phyloP scores from a whole-genome alignment of 2,113 vertebrate genomes.

The Perca schrenkii region DNA sequence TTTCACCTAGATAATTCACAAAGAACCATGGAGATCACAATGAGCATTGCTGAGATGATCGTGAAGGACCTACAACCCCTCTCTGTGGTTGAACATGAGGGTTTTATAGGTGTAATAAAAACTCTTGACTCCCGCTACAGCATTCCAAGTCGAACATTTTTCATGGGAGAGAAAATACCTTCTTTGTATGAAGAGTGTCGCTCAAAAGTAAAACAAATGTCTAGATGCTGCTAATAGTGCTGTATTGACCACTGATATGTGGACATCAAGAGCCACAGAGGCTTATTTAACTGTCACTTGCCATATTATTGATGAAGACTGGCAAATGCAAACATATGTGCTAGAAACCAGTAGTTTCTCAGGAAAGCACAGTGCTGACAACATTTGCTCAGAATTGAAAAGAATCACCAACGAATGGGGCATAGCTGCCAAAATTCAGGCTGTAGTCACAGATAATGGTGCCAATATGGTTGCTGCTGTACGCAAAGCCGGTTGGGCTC shows the following conservation, averaged over 20 bases:
- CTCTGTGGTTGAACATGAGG: too few species aligned
- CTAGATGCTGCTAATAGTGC: not conserved
- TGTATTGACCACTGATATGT: not conserved
- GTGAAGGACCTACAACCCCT: too few species aligned
- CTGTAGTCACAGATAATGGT: constrained; percentile 3
- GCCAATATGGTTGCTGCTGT: constrained; percentile 14
- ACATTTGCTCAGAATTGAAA: not conserved
- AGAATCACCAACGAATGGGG: not conserved
- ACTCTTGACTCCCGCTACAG: too few species aligned
- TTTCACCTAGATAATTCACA: too few species aligned
- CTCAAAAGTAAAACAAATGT: not conserved
- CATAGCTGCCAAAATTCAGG: not conserved
- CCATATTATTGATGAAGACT: constrained; percentile 7
- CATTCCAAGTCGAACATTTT: too few species aligned
- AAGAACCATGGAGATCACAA: too few species aligned
- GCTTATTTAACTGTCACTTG: constrained; percentile 8
- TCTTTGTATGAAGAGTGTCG: constrained; percentile 16
- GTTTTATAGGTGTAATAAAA: too few species aligned
- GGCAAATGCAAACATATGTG: not conserved
- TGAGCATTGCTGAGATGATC: too few species aligned
- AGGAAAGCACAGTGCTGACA: not conserved
- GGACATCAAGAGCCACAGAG: constrained; percentile 19
- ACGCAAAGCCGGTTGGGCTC: not conserved
- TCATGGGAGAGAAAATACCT: too few species aligned
- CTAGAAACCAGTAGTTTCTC: constrained; percentile 15